Evolutionary conservation across 2,113 vertebrate species (phyloP), one percentile per base, ranked within the genome.

Genomic region (Leucopsar rothschildi): DNA sequence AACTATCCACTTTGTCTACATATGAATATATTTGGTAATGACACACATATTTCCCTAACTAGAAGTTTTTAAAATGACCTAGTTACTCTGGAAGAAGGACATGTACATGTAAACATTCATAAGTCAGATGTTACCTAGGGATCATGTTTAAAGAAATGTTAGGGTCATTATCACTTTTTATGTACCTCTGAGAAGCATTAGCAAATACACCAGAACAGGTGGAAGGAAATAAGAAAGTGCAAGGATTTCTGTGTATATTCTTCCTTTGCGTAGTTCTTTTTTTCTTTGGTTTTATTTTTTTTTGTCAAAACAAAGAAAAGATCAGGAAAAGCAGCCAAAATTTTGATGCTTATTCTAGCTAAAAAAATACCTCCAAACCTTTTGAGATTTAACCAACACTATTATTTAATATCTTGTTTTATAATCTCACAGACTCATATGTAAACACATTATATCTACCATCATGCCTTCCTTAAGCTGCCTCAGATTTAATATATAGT

Each of bases 351-450:
- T 92, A 40, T 68, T 80, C 37, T 24, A 69, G n/a, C 37, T 78
- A 28, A 86, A 82, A 47, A 90, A 47, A 23, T 6, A 14, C 5
- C 53, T 83, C 45, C 19, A 95, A 84, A 63, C 11, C 37, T 93
- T 91, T 49, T 52, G 52, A 90, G 82, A 93, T 93, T 93, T 88
- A 96, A 86, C 44, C 33, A 63, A 56, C 29, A 76, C 45, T 45
- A 88, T 91, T 66, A 92, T 96, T 95, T 97, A 17, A 33, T 92
- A 86, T 92, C 44, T 94, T 90, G 60, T 75, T 92, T 71, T 87
- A 33, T 79, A 92, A 94, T 94, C 35, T 82, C 52, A 73, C 63
- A 76, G 68, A 95, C 59, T 93, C 18, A 37, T 87, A 81, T 68
- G 42, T 93, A 96, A 96, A 95, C 65, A 95, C 56, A 84, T 60